These are phyloP conservation scores for Pangasius sanitwongsei DNA, from an alignment of 2,797 vertebrate species.

Conservation along the genomic window DNA sequence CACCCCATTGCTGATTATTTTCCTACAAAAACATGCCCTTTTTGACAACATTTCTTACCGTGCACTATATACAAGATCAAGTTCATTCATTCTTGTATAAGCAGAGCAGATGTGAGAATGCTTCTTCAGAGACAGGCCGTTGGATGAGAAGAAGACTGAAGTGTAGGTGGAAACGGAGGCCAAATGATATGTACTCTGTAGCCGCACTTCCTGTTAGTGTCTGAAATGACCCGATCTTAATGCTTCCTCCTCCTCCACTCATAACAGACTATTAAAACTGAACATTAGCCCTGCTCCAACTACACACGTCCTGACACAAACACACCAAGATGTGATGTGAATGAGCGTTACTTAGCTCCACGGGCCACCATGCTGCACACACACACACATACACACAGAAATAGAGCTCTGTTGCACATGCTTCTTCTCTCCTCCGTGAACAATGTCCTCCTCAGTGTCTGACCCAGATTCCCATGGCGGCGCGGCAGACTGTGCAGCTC, in stretches of 20 bases:
- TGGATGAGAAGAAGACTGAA: neutral
- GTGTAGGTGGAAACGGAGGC: neutral
- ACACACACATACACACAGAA: conserved; percentile 35
- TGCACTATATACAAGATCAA: neutral
- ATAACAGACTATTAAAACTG: neutral
- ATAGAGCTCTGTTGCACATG: conserved; percentile 58
- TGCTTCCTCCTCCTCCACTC: neutral
- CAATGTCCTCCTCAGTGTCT: conserved; percentile 64
- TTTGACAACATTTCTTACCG: neutral
- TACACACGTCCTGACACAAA: neutral
- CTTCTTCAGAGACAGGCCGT: neutral
- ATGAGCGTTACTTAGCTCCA: conserved; percentile 16
- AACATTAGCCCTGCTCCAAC: neutral
- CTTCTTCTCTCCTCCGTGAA: conserved; percentile 57
- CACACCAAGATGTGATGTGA: conserved; percentile 6
- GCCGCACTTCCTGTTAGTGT: neutral
- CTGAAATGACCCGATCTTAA: neutral
- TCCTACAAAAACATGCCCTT: too few relatives aligned
- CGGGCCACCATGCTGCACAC: conserved; percentile 10
- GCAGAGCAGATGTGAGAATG: neutral
- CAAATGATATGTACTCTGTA: neutral
- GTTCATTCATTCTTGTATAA: neutral
- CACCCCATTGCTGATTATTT: neutral
- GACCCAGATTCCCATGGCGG: conserved; percentile 63
- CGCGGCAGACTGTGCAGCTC: conserved; percentile 39